A percentile compares a stretch with the other conserved stretches of the same genome.
Evolutionary conservation across 2,888 invertebrate species (phyloP).

Genomic region (Pantelozetes paolii): DNA sequence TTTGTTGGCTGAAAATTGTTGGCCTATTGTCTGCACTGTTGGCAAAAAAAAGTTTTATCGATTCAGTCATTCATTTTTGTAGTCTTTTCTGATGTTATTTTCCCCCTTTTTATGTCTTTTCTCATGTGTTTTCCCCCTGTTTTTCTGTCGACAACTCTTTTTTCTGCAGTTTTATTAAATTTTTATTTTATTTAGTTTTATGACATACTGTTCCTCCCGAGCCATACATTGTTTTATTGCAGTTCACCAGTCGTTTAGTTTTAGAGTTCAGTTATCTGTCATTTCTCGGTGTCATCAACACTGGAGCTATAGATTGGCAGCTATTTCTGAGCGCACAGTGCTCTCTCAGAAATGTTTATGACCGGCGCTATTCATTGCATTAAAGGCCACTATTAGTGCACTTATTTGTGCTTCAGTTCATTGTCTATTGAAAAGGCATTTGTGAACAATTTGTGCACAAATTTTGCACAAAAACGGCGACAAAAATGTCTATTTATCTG

Average conservation of each 20-base stretch:
- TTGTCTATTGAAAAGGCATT: background rate
- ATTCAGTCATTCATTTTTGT: slow-evolving; percentile 1
- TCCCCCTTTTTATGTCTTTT: background rate
- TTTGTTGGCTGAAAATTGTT: no score
- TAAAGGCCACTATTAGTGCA: background rate
- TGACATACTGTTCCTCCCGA: background rate
- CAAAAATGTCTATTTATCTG: background rate
- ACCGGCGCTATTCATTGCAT: slow-evolving; percentile 4
- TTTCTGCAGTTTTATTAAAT: background rate
- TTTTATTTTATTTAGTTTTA: background rate
- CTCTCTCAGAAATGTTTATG: background rate
- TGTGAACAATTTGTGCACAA: no score
- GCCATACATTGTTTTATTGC: background rate
- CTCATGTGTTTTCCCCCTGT: background rate
- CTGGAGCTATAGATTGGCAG: background rate
- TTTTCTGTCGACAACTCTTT: background rate
- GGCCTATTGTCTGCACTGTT: background rate
- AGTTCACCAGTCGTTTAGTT: background rate
- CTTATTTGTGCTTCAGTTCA: slow-evolving; percentile 1
- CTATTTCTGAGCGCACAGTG: background rate
- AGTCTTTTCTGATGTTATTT: background rate
- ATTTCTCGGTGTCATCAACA: slow-evolving; percentile 6
- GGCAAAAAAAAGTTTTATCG: background rate
- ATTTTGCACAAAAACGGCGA: background rate
- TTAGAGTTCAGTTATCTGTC: slow-evolving; percentile 13